Conservation (phyloP, 2,113 vertebrate species). For the Chunga burmeisteri region DNA sequence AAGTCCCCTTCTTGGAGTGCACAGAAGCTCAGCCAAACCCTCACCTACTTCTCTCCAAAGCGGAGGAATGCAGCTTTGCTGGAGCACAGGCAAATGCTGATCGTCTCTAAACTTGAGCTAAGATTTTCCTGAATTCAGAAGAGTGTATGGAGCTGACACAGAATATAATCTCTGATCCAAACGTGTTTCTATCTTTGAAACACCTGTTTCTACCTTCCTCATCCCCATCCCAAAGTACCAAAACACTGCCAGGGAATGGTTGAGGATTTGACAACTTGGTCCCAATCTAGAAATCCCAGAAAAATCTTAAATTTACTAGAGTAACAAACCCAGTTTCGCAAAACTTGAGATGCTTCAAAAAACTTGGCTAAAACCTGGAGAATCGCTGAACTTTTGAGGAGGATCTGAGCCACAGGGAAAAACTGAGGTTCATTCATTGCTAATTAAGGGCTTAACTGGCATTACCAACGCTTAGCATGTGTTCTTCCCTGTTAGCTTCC, state of each 20-base stretch:
- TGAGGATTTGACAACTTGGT: not conserved
- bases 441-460: slow-evolving; percentile 57
- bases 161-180: not conserved
- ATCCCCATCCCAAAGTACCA: not conserved
- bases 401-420: slow-evolving; percentile 45
- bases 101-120: not conserved
- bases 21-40: not conserved
- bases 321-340: not conserved
- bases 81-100: not conserved
- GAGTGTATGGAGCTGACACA: not conserved
- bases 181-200: not conserved
- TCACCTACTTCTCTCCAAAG: not conserved
- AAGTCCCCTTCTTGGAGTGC: not conserved
- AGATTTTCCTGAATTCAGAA: not conserved
- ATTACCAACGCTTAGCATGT: slow-evolving; percentile 68
- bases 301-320: not conserved
- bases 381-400: slow-evolving; percentile 26
- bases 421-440: slow-evolving; percentile 51
- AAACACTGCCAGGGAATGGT: not conserved
- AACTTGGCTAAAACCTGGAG: not conserved
- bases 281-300: not conserved
- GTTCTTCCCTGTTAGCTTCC: slow-evolving; percentile 61
- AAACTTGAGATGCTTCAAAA: not conserved
- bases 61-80: not conserved
- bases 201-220: not conserved